Conservation (phyloP, 1,140 invertebrate genomes). For the Cepaea nemoralis region DNA sequence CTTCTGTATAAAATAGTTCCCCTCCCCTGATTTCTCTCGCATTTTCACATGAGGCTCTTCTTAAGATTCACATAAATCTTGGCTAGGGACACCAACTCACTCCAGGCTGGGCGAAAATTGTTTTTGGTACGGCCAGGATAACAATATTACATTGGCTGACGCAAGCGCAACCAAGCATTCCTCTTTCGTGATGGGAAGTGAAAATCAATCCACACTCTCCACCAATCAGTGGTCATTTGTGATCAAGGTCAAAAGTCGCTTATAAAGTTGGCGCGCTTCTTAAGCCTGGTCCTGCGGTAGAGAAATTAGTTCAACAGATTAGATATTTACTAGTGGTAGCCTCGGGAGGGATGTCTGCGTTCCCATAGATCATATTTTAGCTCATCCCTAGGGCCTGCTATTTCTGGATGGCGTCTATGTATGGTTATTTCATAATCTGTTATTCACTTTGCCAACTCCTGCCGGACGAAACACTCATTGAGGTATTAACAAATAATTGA, state of each 20-base stretch:
- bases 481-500: too few relatives aligned
- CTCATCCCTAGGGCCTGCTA: neutral
- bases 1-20: neutral
- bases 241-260: slow-evolving; percentile 16
- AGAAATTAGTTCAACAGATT: slow-evolving; percentile 33
- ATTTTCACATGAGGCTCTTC: neutral
- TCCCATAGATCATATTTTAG: neutral
- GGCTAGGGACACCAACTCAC: slow-evolving; percentile 5
- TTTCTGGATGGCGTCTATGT: neutral
- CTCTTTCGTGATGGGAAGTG: slow-evolving; percentile 20
- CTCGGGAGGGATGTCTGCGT: neutral
- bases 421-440: neutral
- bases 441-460: too few relatives aligned
- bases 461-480: too few relatives aligned
- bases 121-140: slow-evolving; percentile 17
- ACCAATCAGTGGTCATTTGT: slow-evolving; percentile 41
- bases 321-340: slow-evolving; percentile 14
- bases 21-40: too few relatives aligned
- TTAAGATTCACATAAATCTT: slow-evolving; percentile 4
- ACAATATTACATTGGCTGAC: slow-evolving; percentile 31
- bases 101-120: neutral
- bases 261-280: slow-evolving; percentile 19
- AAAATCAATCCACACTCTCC: slow-evolving; percentile 33
- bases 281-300: neutral
- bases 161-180: slow-evolving; percentile 28